These are phyloP conservation scores for Stomorhina lunata DNA, from an alignment of 2,888 invertebrate genomes.

Conservation along the genomic window DNA sequence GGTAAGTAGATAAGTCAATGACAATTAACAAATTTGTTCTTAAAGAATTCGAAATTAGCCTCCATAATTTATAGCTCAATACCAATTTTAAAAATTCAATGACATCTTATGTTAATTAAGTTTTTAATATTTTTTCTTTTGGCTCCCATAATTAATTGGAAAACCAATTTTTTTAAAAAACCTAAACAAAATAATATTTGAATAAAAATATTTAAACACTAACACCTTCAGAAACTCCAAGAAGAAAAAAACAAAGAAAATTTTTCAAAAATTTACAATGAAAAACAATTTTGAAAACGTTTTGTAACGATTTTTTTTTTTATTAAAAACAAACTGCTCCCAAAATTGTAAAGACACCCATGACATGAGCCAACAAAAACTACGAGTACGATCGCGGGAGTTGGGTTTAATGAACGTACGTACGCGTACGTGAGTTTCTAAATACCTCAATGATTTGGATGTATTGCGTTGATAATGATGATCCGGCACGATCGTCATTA, in stretches of 20 bases:
- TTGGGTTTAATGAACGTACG: no score
- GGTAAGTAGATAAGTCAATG: no score
- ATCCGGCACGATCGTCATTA: background rate
- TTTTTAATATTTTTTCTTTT: background rate
- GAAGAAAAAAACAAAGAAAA: background rate
- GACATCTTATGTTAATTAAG: conserved; percentile 10
- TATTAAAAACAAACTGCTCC: conserved; percentile 39
- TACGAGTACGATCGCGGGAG: background rate
- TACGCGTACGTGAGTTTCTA: conserved; percentile 40
- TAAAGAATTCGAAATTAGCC: no score
- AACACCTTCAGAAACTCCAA: conserved; percentile 32
- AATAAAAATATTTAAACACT: conserved; percentile 28
- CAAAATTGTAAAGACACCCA: conserved; percentile 42
- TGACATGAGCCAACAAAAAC: conserved; percentile 41
- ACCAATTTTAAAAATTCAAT: background rate
- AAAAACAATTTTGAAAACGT: conserved; percentile 15
- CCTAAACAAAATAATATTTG: background rate
- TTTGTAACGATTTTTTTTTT: background rate
- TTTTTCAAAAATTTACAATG: background rate
- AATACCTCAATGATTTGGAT: conserved; percentile 18
- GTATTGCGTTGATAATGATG: conserved; percentile 31
- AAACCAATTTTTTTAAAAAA: conserved; percentile 3
- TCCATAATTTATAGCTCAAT: background rate
- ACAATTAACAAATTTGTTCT: no score
- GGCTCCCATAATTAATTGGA: conserved; percentile 30